Base-by-base conservation (phyloP, 2,797 vertebrate species). In the Momotus momota region DNA sequence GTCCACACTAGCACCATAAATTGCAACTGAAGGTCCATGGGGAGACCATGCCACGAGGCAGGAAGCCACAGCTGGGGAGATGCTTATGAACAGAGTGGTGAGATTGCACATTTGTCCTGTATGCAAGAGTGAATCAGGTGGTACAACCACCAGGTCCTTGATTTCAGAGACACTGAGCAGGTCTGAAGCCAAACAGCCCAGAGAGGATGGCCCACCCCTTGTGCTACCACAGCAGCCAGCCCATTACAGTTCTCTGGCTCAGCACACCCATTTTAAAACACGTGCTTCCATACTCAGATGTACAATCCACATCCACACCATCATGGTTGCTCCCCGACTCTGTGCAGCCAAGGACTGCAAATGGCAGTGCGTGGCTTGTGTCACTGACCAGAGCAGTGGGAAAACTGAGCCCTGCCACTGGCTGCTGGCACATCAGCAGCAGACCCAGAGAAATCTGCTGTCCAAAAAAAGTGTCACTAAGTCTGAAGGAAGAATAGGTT, bases 291-390 rank as follows among this genome's bases (percentile, higher is more conserved):
- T 25, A 7, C 25, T 64, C 0, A 0, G 57, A 12, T 31, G 9
- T 26, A 35, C 74, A 78, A 74, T 35, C 27, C 51, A 35, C 48
- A 55, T 6, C 52, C 26, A 2, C 2, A 6, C 33, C 6, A 0
- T 10, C 66, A 13, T 1, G 0, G 54, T 6, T 14, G 10, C 27
- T 46, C 51, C n/a, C 51, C n/a, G 40, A n/a, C 1, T 0, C 31
- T 1, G 0, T n/a, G 6, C 11, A 29, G 43, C 4, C 25, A 35
- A 41, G 45, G n/a, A 25, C 66, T 73, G 48, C 33, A 35, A 67
- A 33, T 0, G 3, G 60, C 65, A 74, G 35, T 22, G 1, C 0
- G 0, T 12, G 64, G 38, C 26, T 60, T 0, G 0, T 5, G 23
- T 12, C 46, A 23, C 33, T 13, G 45, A 12, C 16, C 67, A 20